A percentile compares a stretch with the other conserved stretches of the same genome.
Evolutionary conservation across 2,797 vertebrate species (phyloP).

Genomic region (Acestrorhynchus altus): DNA sequence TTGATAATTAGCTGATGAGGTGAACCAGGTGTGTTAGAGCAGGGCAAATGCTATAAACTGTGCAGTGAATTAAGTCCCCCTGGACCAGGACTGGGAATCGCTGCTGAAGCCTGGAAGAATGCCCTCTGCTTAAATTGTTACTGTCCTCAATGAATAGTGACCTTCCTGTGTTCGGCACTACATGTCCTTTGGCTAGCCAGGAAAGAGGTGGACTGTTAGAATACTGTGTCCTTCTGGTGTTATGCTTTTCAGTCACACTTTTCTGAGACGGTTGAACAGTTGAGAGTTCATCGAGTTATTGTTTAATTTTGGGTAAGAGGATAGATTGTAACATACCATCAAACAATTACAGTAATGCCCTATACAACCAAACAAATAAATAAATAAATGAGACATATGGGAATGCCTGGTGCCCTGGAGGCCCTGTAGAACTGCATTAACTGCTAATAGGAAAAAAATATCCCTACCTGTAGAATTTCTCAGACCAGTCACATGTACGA

Average conservation of each 20-base stretch:
- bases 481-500: no score
- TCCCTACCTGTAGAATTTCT: no score
- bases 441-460: no score
- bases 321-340: no score
- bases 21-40: slow-evolving; percentile 4
- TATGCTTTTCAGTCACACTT: background rate
- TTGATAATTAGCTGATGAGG: slow-evolving; percentile 31
- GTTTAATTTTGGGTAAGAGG: no score
- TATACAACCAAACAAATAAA: no score
- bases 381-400: no score
- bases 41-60: background rate
- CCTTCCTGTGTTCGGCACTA: slow-evolving; percentile 32
- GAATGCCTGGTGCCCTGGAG: no score
- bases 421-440: no score
- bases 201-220: background rate
- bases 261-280: background rate
- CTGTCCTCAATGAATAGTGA: slow-evolving; percentile 2
- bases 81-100: background rate
- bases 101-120: background rate
- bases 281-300: no score
- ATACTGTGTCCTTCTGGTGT: background rate
- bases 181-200: slow-evolving; percentile 34
- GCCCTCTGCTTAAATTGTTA: slow-evolving; percentile 6
- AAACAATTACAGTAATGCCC: no score
- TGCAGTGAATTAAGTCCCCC: background rate